These are phyloP conservation scores for Octodon degus DNA, from an alignment of 2,113 vertebrate species.

Conservation along the genomic window DNA sequence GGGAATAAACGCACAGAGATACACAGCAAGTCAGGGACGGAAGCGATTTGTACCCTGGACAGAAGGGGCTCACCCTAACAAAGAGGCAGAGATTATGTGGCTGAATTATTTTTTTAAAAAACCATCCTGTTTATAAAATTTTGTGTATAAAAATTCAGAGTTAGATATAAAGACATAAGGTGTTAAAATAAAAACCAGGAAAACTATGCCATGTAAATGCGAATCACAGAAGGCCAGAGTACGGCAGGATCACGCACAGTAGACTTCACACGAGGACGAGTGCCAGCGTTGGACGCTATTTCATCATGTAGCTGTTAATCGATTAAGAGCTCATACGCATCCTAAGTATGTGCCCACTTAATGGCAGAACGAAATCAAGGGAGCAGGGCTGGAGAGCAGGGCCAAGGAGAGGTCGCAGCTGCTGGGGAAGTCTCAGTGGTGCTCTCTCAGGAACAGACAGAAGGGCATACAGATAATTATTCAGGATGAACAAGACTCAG, in stretches of 20 bases:
- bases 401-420: not conserved
- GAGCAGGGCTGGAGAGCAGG: not conserved
- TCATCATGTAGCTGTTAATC: not conserved
- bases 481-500: not conserved
- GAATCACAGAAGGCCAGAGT: not conserved
- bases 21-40: not conserved
- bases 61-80: not conserved
- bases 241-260: not conserved
- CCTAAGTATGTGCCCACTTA: not conserved
- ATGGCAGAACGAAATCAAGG: not conserved
- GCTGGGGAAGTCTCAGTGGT: not conserved
- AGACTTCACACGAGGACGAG: not conserved
- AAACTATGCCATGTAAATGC: not conserved
- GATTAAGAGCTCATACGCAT: not conserved
- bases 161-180: not conserved
- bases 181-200: not conserved
- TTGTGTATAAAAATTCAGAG: not conserved
- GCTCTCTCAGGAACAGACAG: not conserved
- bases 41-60: not conserved
- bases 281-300: not conserved
- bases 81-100: not conserved
- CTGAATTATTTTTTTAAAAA: not conserved
- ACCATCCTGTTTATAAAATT: not conserved
- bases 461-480: not conserved
- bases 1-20: not conserved